These are phyloP conservation scores for Ptychoptera contaminata DNA, from an alignment of 2,888 invertebrate genomes.

Conservation along the genomic window DNA sequence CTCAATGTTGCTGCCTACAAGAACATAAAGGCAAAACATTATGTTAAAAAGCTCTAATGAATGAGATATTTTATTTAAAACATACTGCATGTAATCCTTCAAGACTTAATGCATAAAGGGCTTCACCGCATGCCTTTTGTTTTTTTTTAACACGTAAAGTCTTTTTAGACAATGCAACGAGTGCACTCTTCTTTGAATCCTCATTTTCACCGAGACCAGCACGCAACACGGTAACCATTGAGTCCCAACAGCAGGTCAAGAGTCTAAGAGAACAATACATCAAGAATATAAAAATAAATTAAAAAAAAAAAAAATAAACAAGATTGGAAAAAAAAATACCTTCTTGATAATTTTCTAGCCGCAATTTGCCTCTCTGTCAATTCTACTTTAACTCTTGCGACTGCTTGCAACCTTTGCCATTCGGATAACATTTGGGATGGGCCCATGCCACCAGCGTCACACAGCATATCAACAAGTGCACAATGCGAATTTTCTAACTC, in stretches of 20 bases:
- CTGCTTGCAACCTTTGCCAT: slow-evolving; percentile 70
- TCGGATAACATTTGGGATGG: slow-evolving; percentile 74
- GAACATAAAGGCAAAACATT: background rate
- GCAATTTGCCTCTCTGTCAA: slow-evolving; percentile 60
- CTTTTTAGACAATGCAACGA: slow-evolving; percentile 43
- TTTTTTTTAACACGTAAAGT: slow-evolving; percentile 29
- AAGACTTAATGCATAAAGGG: slow-evolving; percentile 65
- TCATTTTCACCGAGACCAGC: slow-evolving; percentile 46
- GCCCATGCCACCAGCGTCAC: slow-evolving; percentile 71
- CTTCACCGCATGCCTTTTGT: slow-evolving; percentile 49
- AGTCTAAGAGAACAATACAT: slow-evolving; percentile 36
- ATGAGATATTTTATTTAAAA: background rate
- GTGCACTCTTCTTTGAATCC: slow-evolving; percentile 33
- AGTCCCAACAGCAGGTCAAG: slow-evolving; percentile 82
- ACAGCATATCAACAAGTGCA: slow-evolving; percentile 30
- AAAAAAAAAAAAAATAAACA: too few relatives aligned
- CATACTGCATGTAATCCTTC: slow-evolving; percentile 74
- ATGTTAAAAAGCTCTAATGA: background rate
- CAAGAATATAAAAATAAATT: too few relatives aligned
- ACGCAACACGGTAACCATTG: slow-evolving; percentile 76
- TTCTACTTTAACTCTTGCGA: slow-evolving; percentile 45
- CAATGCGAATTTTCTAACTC: slow-evolving; percentile 23
- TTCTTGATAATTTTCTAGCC: slow-evolving; percentile 57
- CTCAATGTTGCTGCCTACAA: slow-evolving; percentile 71
- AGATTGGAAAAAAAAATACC: too few relatives aligned